A percentile compares a stretch with the other conserved stretches of the same genome.
phyloP scores from a whole-genome alignment of 2,888 invertebrate genomes.

The Ptychoptera contaminata region DNA sequence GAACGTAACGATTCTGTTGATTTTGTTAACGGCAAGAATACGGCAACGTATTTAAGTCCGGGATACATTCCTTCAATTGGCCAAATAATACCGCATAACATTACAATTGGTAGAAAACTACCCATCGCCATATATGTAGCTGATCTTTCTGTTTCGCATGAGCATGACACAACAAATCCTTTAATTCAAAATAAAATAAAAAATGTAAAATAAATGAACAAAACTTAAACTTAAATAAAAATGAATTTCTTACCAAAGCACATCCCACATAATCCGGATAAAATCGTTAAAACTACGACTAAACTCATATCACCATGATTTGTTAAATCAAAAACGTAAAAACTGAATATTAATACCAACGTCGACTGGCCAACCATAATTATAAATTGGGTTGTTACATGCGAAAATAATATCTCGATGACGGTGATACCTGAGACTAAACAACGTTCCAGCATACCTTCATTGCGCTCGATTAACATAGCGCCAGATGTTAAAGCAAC shows the following conservation, averaged over 20 bases:
- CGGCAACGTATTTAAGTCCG: constrained; percentile 52
- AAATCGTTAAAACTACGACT: constrained; percentile 57
- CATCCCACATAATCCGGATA: constrained; percentile 88
- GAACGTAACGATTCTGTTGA: constrained; percentile 78
- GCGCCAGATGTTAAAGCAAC: constrained; percentile 84
- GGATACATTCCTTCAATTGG: constrained; percentile 85
- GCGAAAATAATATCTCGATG: constrained; percentile 71
- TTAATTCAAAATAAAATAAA: constrained; percentile 14
- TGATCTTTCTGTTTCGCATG: constrained; percentile 66
- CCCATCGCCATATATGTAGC: constrained; percentile 76
- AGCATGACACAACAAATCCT: constrained; percentile 70
- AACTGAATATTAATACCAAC: constrained; percentile 63
- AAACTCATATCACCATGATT: constrained; percentile 57
- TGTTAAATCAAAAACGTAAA: constrained; percentile 61
- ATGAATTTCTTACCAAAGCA: constrained; percentile 51
- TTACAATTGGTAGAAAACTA: constrained; percentile 69
- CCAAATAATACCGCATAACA: constrained; percentile 87
- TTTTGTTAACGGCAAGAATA: constrained; percentile 68
- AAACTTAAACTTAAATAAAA: not conserved
- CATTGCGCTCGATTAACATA: constrained; percentile 76
- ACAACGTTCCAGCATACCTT: constrained; percentile 78
- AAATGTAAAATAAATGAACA: not conserved
- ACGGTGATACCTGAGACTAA: constrained; percentile 68
- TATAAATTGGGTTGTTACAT: constrained; percentile 74
- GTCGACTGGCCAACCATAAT: constrained; percentile 72